These are phyloP conservation scores for Micoletzkya japonica DNA, from an alignment of 2,888 invertebrate species.

Conservation along the genomic window DNA sequence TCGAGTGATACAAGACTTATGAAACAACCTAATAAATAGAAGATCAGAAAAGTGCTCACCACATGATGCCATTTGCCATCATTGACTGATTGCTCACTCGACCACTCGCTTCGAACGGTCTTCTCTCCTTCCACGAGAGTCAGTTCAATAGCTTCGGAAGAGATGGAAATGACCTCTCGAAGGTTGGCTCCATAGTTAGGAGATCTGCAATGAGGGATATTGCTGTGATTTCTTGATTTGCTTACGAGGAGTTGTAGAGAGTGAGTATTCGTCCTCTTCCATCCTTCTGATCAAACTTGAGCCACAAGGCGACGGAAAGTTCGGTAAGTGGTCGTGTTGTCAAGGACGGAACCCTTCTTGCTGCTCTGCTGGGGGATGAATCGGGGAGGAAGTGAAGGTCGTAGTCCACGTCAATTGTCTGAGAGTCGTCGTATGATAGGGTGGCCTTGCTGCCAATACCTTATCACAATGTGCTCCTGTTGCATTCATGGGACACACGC, in stretches of 20 bases:
- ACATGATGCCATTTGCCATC: slow-evolving; percentile 88
- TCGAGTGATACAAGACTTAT: too few relatives aligned
- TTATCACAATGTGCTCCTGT: slow-evolving; percentile 95
- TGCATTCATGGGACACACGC: slow-evolving; percentile 93
- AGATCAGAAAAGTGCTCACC: slow-evolving; percentile 28
- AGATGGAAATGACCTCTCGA: slow-evolving; percentile 84
- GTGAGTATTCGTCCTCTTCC: slow-evolving; percentile 87
- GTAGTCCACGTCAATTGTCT: slow-evolving; percentile 89
- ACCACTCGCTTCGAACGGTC: slow-evolving; percentile 40
- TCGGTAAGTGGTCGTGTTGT: slow-evolving; percentile 7
- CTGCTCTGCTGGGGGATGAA: background rate
- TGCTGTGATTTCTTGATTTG: background rate
- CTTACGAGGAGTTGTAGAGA: slow-evolving; percentile 65
- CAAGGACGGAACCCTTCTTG: slow-evolving; percentile 6
- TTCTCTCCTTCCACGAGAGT: slow-evolving; percentile 79
- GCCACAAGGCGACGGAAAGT: slow-evolving; percentile 66
- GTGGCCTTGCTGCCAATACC: slow-evolving; percentile 8
- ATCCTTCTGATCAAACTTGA: slow-evolving; percentile 23
- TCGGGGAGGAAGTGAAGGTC: slow-evolving; percentile 83
- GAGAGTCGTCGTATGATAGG: background rate
- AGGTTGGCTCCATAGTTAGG: slow-evolving; percentile 74
- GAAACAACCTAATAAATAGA: too few relatives aligned
- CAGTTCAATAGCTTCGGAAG: slow-evolving; percentile 88
- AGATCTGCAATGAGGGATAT: slow-evolving; percentile 68
- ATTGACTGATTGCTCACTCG: slow-evolving; percentile 72